Percentiles rank a stretch among this genome's conserved stretches.
These are phyloP conservation scores for Bufo bufo DNA, from an alignment of 2,113 vertebrate genomes.

Conservation along the genomic window DNA sequence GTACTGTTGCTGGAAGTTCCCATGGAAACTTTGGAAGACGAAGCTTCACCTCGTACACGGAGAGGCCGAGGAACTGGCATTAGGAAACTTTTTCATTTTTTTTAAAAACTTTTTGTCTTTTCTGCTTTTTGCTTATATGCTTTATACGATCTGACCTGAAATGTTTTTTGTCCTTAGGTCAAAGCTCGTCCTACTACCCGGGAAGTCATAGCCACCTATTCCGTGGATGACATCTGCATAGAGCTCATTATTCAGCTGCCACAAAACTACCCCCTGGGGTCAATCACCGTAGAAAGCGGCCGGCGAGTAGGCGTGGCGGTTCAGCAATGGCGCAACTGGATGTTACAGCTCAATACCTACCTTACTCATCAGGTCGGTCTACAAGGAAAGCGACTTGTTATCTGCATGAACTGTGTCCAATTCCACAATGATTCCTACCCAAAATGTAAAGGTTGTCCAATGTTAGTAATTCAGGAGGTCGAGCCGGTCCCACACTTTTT, in stretches of 20 bases:
- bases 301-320: conserved; percentile 94
- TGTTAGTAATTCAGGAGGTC: too few relatives aligned
- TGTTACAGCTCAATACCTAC: conserved; percentile 95
- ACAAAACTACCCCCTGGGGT: conserved; percentile 90
- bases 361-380: conserved; percentile 90
- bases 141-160: not conserved
- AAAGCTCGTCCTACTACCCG: conserved; percentile 91
- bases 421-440: too few relatives aligned
- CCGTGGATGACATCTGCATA: conserved; percentile 95
- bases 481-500: too few relatives aligned
- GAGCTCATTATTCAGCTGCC: conserved; percentile 96
- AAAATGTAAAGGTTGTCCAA: too few relatives aligned
- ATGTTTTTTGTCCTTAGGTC: conserved; percentile 72
- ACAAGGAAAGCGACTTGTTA: not conserved
- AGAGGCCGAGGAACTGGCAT: not conserved
- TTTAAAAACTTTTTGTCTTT: not conserved
- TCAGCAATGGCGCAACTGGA: conserved; percentile 98
- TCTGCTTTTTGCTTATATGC: not conserved
- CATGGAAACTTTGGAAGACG: not conserved
- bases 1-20: not conserved
- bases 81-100: not conserved
- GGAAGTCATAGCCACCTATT: conserved; percentile 96
- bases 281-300: conserved; percentile 91
- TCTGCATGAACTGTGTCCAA: too few relatives aligned
- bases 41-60: not conserved